Evolutionary conservation across 2,797 vertebrate genomes (phyloP).

Genomic region (Euphonia xanthogaster): DNA sequence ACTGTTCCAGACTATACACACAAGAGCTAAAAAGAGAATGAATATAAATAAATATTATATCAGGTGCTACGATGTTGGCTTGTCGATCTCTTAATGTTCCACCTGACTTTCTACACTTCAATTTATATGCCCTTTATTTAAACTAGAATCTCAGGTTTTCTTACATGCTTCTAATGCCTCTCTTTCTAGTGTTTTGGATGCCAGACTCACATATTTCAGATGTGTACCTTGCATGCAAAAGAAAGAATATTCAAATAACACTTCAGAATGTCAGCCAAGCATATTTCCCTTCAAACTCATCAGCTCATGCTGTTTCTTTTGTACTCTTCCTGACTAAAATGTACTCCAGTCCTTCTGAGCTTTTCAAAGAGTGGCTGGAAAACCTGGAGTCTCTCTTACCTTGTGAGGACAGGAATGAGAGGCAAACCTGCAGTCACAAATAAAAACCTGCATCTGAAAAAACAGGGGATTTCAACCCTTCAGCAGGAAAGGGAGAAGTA

Average conservation of each 20-base stretch:
- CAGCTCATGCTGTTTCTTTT: background rate
- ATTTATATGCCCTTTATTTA: background rate
- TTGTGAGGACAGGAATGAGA: background rate
- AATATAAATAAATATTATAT: background rate
- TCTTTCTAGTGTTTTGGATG: background rate
- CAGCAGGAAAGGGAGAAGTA: background rate
- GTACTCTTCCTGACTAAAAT: background rate
- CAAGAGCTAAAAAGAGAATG: background rate
- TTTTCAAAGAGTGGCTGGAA: background rate
- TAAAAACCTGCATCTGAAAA: background rate
- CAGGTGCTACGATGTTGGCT: background rate
- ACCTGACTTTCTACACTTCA: background rate
- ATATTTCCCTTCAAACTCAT: constrained; percentile 12
- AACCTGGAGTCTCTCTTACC: background rate
- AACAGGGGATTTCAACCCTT: background rate
- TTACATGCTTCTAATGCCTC: background rate
- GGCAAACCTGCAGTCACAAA: background rate
- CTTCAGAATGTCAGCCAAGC: constrained; percentile 33
- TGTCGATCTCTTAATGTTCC: background rate
- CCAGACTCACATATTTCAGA: background rate
- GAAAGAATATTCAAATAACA: constrained; percentile 10
- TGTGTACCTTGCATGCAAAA: background rate
- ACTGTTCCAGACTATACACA: background rate
- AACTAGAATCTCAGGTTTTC: background rate
- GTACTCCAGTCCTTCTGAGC: background rate